Evolutionary conservation across 2,797 vertebrate genomes (phyloP).

Genomic region (Loris lydekkerianus): DNA sequence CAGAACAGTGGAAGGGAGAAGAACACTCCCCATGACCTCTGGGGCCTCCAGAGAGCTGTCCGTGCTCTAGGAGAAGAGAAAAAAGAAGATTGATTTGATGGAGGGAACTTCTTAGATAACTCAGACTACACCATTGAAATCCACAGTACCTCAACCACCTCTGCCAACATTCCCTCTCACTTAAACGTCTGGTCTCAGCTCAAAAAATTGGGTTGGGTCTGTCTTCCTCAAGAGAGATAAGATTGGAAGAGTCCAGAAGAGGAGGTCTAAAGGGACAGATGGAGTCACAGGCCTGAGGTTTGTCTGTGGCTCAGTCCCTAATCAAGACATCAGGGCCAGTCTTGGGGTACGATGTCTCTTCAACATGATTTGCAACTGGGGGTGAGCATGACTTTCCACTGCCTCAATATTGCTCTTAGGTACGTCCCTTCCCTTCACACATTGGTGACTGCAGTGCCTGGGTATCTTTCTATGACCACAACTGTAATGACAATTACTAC

Average conservation of each 20-base stretch:
- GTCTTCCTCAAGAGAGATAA: background rate
- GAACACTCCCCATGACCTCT: background rate
- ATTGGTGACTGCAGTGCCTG: background rate
- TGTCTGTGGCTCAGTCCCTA: background rate
- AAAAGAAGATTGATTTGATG: background rate
- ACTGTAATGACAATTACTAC: background rate
- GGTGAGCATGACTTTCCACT: background rate
- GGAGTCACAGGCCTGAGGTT: background rate
- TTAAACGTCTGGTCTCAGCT: background rate
- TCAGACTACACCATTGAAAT: background rate
- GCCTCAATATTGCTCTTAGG: background rate
- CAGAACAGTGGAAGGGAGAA: background rate
- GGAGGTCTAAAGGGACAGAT: background rate
- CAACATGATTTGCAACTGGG: background rate
- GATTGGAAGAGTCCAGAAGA: background rate
- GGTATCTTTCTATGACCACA: background rate
- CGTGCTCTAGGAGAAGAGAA: background rate
- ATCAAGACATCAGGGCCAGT: background rate
- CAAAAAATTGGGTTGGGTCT: background rate
- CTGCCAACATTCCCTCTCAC: background rate
- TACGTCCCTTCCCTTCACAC: background rate
- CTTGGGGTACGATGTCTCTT: background rate
- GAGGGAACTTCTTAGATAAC: slow-evolving; percentile 23
- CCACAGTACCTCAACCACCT: background rate
- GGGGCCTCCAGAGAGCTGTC: background rate